Evolutionary conservation across 2,797 vertebrate genomes (phyloP).

Genomic region (Gila robusta): DNA sequence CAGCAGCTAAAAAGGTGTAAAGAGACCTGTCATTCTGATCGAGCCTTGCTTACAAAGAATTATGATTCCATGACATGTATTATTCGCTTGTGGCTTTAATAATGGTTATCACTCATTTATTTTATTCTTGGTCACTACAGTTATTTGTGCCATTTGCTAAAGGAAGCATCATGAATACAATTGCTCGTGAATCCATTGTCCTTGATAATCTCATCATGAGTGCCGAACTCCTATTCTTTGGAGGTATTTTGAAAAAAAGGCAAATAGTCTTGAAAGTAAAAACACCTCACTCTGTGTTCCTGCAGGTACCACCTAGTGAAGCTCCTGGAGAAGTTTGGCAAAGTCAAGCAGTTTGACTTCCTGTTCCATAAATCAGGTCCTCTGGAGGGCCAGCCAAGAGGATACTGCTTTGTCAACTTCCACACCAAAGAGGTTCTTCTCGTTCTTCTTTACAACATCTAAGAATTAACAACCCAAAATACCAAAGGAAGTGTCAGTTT

Average conservation of each 20-base stretch:
- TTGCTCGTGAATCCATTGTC: background rate
- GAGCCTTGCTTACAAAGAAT: slow-evolving; percentile 60
- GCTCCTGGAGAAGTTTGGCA: slow-evolving; percentile 95
- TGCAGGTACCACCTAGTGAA: slow-evolving; percentile 95
- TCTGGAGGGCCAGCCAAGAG: slow-evolving; percentile 96
- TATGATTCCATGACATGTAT: slow-evolving; percentile 28
- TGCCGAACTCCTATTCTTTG: background rate
- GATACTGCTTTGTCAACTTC: slow-evolving; percentile 99
- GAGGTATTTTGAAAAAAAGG: background rate
- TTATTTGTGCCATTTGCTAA: background rate
- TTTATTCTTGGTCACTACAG: background rate
- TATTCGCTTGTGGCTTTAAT: slow-evolving; percentile 17
- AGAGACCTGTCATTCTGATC: slow-evolving; percentile 80
- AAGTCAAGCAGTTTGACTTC: slow-evolving; percentile 98
- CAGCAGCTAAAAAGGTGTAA: slow-evolving; percentile 82
- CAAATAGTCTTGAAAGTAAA: background rate
- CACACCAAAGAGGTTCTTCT: slow-evolving; percentile 93
- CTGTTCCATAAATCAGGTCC: slow-evolving; percentile 98
- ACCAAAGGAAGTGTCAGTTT: background rate
- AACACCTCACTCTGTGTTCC: slow-evolving; percentile 42
- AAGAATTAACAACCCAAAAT: background rate
- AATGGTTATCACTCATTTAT: slow-evolving; percentile 14
- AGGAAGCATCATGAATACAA: background rate
- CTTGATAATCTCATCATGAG: background rate
- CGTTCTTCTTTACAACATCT: background rate